Evolutionary conservation across 2,888 invertebrate genomes (phyloP), one percentile per base, ranked within the genome.

Genomic region (Trypoxylon attenuatum): DNA sequence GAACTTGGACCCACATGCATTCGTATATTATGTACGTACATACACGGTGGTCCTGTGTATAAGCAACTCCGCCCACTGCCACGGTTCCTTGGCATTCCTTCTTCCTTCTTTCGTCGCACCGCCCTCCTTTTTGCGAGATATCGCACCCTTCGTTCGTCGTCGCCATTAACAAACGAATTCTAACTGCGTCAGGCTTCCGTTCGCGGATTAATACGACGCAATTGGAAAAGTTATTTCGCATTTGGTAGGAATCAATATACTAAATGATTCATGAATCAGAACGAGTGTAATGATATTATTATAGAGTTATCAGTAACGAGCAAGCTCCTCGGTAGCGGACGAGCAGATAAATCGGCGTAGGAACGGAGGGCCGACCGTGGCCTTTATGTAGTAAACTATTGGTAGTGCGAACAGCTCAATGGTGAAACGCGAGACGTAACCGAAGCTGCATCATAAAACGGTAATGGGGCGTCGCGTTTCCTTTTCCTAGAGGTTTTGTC

Each of bases 381-480:
- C 75, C 76, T 81, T 82, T 82, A 82, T 80, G 81, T 80, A 81
- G 78, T 78, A 82, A 83, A 84, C 84, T 84, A 84, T 84, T 81
- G 84, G 80, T 80, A 82, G 84, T 81, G 83, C 77, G 83, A 83
- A 84, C 82, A 79, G 82, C 84, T 85, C 84, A 84, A 85, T 84
- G 81, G 83, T 84, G 86, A 84, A 86, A 85, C 82, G 80, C 64
- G 85, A 86, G 83, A 84, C 78, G 86, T 86, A 85, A 86, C 84
- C 82, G 81, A 83, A 86, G 79, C 84, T 78, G 80, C 71, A 76
- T 78, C 83, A 81, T 85, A 85, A 85, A 85, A 84, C 83, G 84
- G 85, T 85, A 86, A 86, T 85, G 82, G 85, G 85, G 86, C 86
- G 83, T 85, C 84, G 82, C 83, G 73, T 85, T 85, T 84, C 85